phyloP scores from a whole-genome alignment of 2,888 invertebrate species.

The Leucophenga maculata region DNA sequence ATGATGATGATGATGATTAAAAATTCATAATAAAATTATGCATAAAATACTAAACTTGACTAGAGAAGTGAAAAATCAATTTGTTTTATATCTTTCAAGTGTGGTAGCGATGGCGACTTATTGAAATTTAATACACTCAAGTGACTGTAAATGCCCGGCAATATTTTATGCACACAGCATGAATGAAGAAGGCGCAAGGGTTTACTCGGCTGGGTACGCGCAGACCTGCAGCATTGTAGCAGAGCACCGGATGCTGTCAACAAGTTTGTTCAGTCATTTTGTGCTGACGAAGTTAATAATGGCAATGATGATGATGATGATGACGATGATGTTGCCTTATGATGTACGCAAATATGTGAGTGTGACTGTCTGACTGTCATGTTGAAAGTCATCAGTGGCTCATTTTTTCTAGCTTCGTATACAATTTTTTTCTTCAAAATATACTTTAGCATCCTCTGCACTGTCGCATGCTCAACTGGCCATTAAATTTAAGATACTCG shows the following conservation, averaged over 20 bases:
- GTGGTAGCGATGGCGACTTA: slow-evolving; percentile 20
- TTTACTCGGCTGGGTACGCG: background rate
- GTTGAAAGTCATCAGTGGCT: background rate
- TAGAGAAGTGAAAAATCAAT: slow-evolving; percentile 9
- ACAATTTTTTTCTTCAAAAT: background rate
- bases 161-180: slow-evolving; percentile 19
- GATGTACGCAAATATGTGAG: background rate
- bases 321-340: background rate
- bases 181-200: background rate
- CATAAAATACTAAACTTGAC: slow-evolving; percentile 36
- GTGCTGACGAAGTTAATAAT: background rate
- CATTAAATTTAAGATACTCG: slow-evolving; percentile 1
- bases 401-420: background rate
- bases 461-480: background rate
- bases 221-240: slow-evolving; percentile 2
- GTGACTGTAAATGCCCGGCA: slow-evolving; percentile 1
- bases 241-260: slow-evolving; percentile 8
- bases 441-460: background rate
- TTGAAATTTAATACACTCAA: slow-evolving; percentile 31
- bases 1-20: background rate
- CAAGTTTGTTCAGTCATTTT: slow-evolving; percentile 7
- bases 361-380: background rate
- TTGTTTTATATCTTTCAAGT: background rate
- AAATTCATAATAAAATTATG: slow-evolving; percentile 60
- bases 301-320: background rate